Conservation (phyloP, 2,888 invertebrate species). For the Diarsia brunnea region DNA sequence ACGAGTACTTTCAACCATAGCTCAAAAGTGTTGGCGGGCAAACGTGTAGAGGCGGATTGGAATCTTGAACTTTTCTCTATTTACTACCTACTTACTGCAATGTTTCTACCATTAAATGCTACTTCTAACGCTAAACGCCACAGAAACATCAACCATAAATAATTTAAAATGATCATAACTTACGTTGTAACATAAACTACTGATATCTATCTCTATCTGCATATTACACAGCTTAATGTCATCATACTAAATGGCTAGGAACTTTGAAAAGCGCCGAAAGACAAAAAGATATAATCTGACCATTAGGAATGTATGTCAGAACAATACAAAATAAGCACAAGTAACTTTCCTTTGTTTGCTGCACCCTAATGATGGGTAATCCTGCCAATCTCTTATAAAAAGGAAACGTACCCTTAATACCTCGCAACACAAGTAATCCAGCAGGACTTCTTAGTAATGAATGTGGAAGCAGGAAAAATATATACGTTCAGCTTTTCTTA, state of each 20-base stretch:
- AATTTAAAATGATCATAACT: conserved; percentile 48
- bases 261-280: conserved; percentile 51
- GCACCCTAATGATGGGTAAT: conserved; percentile 75
- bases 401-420: conserved; percentile 74
- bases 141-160: conserved; percentile 40
- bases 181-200: conserved; percentile 18
- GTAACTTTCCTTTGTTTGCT: conserved; percentile 74
- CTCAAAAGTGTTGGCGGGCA: not conserved
- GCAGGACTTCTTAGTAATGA: conserved; percentile 68
- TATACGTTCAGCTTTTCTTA: conserved; percentile 55
- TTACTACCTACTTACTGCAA: conserved; percentile 10
- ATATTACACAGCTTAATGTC: conserved; percentile 39
- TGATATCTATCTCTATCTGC: conserved; percentile 35
- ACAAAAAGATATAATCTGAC: conserved; percentile 53
- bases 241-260: conserved; percentile 39
- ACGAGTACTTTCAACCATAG: not conserved
- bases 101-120: conserved; percentile 27
- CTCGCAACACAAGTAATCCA: conserved; percentile 77
- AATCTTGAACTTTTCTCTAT: conserved; percentile 30
- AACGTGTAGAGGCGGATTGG: conserved; percentile 3
- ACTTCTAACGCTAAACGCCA: conserved; percentile 30
- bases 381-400: conserved; percentile 80
- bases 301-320: conserved; percentile 60
- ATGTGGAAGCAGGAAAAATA: conserved; percentile 68
- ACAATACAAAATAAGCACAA: conserved; percentile 55